phyloP scores from a whole-genome alignment of 1,140 invertebrate species.

The Oreohelix idahoensis region DNA sequence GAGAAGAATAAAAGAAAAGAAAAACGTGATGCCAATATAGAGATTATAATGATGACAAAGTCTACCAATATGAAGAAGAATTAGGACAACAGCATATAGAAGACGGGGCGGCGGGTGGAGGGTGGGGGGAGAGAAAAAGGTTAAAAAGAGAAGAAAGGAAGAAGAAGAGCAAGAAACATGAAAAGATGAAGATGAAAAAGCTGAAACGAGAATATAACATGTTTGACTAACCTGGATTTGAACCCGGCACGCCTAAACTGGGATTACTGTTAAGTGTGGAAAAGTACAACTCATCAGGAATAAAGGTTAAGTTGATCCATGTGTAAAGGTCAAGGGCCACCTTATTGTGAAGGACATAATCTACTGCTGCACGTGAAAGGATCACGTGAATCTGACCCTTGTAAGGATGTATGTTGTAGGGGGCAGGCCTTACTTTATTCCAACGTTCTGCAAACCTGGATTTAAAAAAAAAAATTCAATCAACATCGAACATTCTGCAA shows the following conservation, averaged over 20 bases:
- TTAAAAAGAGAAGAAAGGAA: too few species aligned
- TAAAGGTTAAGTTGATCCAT: conserved; percentile 53
- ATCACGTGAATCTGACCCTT: conserved; percentile 62
- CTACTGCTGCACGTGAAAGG: conserved; percentile 56
- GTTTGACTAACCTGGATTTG: conserved; percentile 44
- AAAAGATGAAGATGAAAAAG: neutral
- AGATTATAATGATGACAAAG: too few species aligned
- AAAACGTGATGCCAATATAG: too few species aligned
- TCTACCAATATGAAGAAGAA: too few species aligned
- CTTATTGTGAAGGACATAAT: conserved; percentile 51
- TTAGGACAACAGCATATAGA: too few species aligned
- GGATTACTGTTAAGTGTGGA: conserved; percentile 56
- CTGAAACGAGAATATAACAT: neutral
- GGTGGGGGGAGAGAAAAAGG: too few species aligned
- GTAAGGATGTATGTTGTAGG: conserved; percentile 49
- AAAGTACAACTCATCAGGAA: conserved; percentile 66
- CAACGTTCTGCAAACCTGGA: conserved; percentile 39
- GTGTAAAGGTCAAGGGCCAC: conserved; percentile 51
- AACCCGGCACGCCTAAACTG: conserved; percentile 49
- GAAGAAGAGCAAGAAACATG: too few species aligned
- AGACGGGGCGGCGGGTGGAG: too few species aligned
- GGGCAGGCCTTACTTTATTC: conserved; percentile 38
- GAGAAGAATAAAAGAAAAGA: too few species aligned
- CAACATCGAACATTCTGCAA: too few species aligned
- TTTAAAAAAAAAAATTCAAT: neutral